Conservation (phyloP, 2,113 vertebrate species). For the Grus americana region DNA sequence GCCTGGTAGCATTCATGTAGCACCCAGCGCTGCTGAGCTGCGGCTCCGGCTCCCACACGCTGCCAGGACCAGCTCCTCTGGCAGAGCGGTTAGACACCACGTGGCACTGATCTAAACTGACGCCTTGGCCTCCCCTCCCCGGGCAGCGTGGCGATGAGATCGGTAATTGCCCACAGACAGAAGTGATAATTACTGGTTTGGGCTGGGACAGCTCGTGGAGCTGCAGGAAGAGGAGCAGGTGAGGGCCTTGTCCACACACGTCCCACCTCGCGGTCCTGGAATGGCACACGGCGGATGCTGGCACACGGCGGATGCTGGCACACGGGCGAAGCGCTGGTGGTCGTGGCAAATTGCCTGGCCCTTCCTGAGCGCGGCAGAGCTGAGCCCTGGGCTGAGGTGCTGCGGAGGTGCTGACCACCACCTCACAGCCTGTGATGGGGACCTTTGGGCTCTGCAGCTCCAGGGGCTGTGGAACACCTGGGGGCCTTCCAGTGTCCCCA, state of each 20-base stretch:
- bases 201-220: not conserved
- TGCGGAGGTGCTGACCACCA: accelerated
- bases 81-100: accelerated
- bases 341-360: not conserved
- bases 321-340: accelerated
- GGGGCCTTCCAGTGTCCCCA: no score
- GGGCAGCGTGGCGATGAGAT: accelerated
- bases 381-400: not conserved
- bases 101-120: not conserved
- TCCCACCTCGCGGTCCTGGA: not conserved
- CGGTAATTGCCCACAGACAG: not conserved
- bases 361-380: not conserved
- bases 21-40: accelerated
- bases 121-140: not conserved
- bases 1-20: not conserved
- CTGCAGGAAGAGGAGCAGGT: not conserved
- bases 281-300: not conserved
- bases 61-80: not conserved
- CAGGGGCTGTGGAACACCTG: not conserved
- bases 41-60: not conserved
- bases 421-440: accelerated
- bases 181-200: not conserved
- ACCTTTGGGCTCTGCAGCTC: not conserved
- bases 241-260: not conserved
- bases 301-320: not conserved